These are phyloP conservation scores for Zaprionus inermis DNA, from an alignment of 1,140 invertebrate genomes.

Conservation along the genomic window DNA sequence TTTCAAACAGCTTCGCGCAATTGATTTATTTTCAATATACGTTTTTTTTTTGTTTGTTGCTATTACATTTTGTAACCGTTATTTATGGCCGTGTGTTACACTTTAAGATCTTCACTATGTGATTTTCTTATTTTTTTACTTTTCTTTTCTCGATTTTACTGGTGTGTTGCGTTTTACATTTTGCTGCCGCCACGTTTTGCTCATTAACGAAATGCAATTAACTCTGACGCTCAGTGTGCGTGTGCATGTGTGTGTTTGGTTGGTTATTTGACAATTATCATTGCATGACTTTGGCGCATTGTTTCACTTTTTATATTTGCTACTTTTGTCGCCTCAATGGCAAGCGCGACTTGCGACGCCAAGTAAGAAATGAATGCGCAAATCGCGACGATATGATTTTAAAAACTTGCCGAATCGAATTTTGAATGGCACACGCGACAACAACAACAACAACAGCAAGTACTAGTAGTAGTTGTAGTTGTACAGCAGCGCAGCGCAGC, in stretches of 20 bases:
- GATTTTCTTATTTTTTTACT: slow-evolving; percentile 25
- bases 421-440: slow-evolving; percentile 60
- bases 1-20: slow-evolving; percentile 39
- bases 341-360: slow-evolving; percentile 40
- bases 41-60: background rate
- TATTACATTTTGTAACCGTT: slow-evolving; percentile 59
- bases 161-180: slow-evolving; percentile 51
- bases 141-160: slow-evolving; percentile 28
- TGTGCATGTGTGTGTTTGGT: background rate
- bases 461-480: too few species aligned
- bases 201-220: slow-evolving; percentile 64
- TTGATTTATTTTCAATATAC: slow-evolving; percentile 37
- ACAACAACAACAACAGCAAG: slow-evolving; percentile 3
- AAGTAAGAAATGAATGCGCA: slow-evolving; percentile 27
- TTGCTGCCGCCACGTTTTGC: slow-evolving; percentile 76
- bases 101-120: slow-evolving; percentile 34
- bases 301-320: slow-evolving; percentile 10
- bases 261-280: slow-evolving; percentile 58
- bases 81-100: slow-evolving; percentile 30
- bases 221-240: slow-evolving; percentile 24
- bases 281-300: slow-evolving; percentile 63
- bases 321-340: slow-evolving; percentile 35
- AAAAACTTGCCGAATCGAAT: slow-evolving; percentile 14
- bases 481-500: background rate
- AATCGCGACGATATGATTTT: slow-evolving; percentile 26